These are phyloP conservation scores for Echinarachnius parma DNA, from an alignment of 53 echinoderm and acorn worm species.

Conservation along the genomic window DNA sequence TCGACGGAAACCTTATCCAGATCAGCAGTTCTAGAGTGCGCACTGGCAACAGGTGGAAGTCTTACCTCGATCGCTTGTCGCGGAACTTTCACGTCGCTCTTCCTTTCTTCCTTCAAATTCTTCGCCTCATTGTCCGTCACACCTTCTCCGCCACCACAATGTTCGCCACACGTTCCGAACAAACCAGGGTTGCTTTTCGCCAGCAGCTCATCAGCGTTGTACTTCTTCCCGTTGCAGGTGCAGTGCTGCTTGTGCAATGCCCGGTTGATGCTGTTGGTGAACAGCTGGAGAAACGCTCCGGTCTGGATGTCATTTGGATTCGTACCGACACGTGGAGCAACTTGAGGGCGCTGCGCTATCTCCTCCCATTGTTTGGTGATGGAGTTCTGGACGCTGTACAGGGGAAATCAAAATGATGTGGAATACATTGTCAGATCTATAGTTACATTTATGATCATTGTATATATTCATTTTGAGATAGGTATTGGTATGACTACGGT, in stretches of 20 bases:
- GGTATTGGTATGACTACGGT: no score
- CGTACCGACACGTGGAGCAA: no score
- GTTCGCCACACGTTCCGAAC: conserved; percentile 51
- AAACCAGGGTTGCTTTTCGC: conserved; percentile 80
- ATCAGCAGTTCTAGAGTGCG: background rate
- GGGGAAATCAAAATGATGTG: no score
- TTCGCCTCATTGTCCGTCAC: background rate
- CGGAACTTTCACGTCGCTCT: no score
- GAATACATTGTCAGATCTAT: no score
- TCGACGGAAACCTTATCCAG: no score
- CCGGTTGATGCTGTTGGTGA: conserved; percentile 87
- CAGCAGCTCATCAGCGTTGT: conserved; percentile 70
- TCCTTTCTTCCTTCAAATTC: background rate
- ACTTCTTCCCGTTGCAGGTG: conserved; percentile 61
- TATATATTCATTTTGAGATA: no score
- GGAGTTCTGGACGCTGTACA: conserved; percentile 15
- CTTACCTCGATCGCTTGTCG: background rate
- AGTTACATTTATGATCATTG: no score
- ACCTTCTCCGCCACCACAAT: background rate
- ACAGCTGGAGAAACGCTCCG: conserved; percentile 72
- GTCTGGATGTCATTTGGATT: conserved; percentile 56
- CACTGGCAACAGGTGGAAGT: conserved; percentile 2
- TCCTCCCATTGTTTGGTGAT: conserved; percentile 32
- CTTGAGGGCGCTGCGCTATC: conserved; percentile 17
- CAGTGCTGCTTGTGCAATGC: conserved; percentile 87